Evolutionary conservation across 2,888 invertebrate species (phyloP), one percentile per base, ranked within the genome.

Genomic region (Dasysyrphus albostriatus): DNA sequence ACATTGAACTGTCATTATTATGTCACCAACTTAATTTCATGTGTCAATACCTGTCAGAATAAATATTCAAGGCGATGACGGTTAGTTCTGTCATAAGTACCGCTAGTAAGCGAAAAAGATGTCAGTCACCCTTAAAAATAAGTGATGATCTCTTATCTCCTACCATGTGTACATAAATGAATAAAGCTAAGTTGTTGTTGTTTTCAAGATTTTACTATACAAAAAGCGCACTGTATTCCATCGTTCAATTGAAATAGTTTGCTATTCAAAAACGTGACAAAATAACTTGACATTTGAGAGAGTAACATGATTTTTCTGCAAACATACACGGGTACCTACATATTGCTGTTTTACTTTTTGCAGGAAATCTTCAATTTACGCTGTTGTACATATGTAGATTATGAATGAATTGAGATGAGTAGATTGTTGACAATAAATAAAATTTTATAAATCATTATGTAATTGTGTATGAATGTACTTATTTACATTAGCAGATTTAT

Each of bases 311-410:
- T 4, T 34, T 8, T 29, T 24, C 24, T 24, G 24, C 8, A 16
- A 1, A 49, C 19, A 0, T 49, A 32, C 7, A 5, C 14, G 19
- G 7, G 6, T 54, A 24, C 24, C 24, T 24, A 24, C 24, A 8
- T 72, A 51, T 59, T 37, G 14, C 51, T 39, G 59, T 12, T 44
- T 34, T 29, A 24, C 24, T 54, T 49, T 58, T 47, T 29, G 58
- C 75, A 84, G 83, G 83, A 84, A 84, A 84, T 80, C 80, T 84
- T 72, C 80, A 76, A 84, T 84, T 80, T 73, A 47, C 29, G 39
- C 3, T 24, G 24, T 24, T 24, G 24, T 24, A 24, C 24, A 3
- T 24, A 24, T 19, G 24, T 39, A 65, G 19, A 32, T n/a, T 56
- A 34, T 69, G 39, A 77, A 67, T 51, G 34, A 56, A 72, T 44